Base-by-base conservation (phyloP, 2,797 vertebrate species). In the Philypnodon macrostomus region DNA sequence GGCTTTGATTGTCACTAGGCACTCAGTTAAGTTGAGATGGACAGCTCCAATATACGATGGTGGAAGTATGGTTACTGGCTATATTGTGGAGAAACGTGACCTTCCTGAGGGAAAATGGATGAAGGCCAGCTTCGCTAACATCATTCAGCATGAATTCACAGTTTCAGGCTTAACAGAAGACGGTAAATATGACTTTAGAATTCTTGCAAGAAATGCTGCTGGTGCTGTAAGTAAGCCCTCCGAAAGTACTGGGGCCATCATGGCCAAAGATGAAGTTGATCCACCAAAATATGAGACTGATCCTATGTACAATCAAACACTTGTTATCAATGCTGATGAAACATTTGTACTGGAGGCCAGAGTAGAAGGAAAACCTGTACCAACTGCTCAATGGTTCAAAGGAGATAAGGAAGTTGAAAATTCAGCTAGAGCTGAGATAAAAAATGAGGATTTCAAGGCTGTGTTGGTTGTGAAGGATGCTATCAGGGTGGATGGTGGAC, bases 61-160 rank as follows among this genome's bases (percentile, higher is more conserved):
- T 44, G 96, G 97, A 78, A 95, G 95, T 72, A 81, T 93, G 73
- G 86, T 99, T 54, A 98, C 94, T 58, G 96, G 97, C 34, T 99
- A 98, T 67, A 78, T 95, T 62, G 93, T 99, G 57, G 97, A 98
- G 81, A 99, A 98, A 82, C 92, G 93, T 72, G 91, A 99, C 65
- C 90, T 99, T 38, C 97, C 97, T 52, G 95, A 99, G 21, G 96
- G 96, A 55, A 95, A 94, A 35, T 99, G 97, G 97, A 99, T 99
- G 97, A 99, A 97, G 86, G 94, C 96, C 26, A 99, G 96, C 68
- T 99, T 98, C 72, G 81, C 95, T 72, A 98, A 96, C 65, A 42
- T 99, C 26, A 92, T 92, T 84, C 94, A 95, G 77, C 91, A 90
- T 42, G 91, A 96, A 56, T 99, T 97, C 79, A 94, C 90, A 59